Evolutionary conservation across 2,113 vertebrate species (phyloP).

Genomic region (Eulemur rufifrons): DNA sequence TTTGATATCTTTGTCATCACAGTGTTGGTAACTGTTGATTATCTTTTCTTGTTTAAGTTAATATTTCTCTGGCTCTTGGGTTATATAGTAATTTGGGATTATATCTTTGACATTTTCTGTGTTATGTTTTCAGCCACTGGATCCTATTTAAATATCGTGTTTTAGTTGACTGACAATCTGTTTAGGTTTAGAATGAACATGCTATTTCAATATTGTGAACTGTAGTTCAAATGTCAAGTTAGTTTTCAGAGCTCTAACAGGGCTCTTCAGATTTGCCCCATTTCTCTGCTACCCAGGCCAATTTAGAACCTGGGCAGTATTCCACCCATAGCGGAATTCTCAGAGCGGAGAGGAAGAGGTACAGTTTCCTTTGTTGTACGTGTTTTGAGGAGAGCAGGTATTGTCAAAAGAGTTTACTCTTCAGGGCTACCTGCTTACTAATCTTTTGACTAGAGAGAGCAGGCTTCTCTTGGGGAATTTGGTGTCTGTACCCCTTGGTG

Average conservation of each 20-base stretch:
- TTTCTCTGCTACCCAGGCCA: background rate
- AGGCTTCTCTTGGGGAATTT: background rate
- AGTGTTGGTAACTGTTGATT: background rate
- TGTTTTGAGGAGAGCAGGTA: background rate
- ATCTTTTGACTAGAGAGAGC: background rate
- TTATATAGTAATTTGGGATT: conserved; percentile 12
- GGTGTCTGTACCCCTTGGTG: background rate
- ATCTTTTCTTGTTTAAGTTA: background rate
- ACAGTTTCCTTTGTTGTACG: background rate
- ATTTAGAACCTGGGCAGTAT: background rate
- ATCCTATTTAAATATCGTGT: background rate
- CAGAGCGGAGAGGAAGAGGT: background rate
- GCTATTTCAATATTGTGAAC: background rate
- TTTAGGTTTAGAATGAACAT: background rate
- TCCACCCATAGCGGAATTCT: background rate
- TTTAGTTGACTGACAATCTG: conserved; percentile 2
- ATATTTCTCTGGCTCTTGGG: background rate
- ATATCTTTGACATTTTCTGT: background rate
- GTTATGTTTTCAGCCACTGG: background rate
- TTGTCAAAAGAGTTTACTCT: background rate
- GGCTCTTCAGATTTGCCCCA: background rate
- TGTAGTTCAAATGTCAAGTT: background rate
- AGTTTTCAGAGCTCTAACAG: background rate
- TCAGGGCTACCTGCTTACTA: background rate
- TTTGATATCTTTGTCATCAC: background rate